Evolutionary conservation across 2,797 vertebrate species (phyloP).

Genomic region (Acanthopagrus latus): DNA sequence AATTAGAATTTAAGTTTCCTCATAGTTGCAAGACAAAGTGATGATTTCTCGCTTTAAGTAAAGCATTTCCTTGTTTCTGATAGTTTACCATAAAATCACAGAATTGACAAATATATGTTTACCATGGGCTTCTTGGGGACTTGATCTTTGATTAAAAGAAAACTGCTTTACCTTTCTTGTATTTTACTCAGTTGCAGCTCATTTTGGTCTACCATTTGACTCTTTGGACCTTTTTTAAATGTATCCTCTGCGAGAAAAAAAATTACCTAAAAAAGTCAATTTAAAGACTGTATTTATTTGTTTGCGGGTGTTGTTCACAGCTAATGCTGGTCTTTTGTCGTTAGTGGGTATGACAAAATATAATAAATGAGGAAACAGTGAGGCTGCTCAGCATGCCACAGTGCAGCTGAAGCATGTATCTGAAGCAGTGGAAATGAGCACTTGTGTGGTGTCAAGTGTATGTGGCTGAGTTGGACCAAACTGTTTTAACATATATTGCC

Average conservation of each 20-base stretch:
- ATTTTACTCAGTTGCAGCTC: slow-evolving; percentile 7
- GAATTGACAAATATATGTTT: neutral
- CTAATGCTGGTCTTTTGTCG: neutral
- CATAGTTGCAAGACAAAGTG: neutral
- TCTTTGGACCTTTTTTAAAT: neutral
- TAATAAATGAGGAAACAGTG: neutral
- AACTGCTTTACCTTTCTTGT: neutral
- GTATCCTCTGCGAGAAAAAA: neutral
- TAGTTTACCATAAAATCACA: neutral
- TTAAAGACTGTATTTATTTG: neutral
- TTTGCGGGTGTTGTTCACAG: neutral
- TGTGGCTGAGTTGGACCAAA: neutral
- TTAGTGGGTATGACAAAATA: neutral
- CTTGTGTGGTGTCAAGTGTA: slow-evolving; percentile 30
- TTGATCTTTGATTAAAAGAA: neutral
- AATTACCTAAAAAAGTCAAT: neutral
- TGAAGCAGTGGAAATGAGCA: neutral
- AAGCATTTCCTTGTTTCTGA: too few species aligned
- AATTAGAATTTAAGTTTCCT: neutral
- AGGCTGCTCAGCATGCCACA: neutral
- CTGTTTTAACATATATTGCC: slow-evolving; percentile 12
- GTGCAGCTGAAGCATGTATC: slow-evolving; percentile 2
- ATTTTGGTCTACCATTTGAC: neutral
- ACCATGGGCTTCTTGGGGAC: neutral
- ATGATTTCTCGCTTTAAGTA: neutral